Evolutionary conservation across 2,797 vertebrate genomes (phyloP).

Genomic region (Sebastes iracundus): DNA sequence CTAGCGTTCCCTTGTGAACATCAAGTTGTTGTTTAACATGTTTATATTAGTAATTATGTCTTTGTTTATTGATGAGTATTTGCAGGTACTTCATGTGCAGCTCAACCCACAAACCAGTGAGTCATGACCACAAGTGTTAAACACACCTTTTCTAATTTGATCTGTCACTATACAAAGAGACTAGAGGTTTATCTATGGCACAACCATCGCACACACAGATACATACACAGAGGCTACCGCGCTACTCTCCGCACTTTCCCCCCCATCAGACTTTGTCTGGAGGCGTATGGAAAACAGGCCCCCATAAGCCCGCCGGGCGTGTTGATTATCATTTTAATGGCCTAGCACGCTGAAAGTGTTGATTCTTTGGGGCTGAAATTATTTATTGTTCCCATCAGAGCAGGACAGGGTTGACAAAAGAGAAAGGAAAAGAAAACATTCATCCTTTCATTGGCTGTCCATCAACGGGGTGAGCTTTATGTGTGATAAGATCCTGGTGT

Average conservation of each 20-base stretch:
- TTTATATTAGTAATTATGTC: slow-evolving; percentile 3
- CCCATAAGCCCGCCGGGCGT: slow-evolving; percentile 3
- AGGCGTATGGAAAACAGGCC: slow-evolving; percentile 41
- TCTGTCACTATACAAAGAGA: slow-evolving; percentile 3
- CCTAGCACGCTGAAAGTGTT: slow-evolving; percentile 30
- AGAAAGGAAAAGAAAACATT: slow-evolving; percentile 17
- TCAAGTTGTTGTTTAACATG: background rate
- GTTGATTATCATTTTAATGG: slow-evolving; percentile 66
- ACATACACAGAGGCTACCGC: background rate
- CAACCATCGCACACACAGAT: background rate
- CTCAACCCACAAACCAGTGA: slow-evolving; percentile 6
- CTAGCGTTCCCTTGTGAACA: no score
- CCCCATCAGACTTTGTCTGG: slow-evolving; percentile 18
- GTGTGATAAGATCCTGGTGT: slow-evolving; percentile 9
- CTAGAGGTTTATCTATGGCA: background rate
- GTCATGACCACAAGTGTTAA: slow-evolving; percentile 14
- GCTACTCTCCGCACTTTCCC: background rate
- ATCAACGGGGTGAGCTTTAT: slow-evolving; percentile 25
- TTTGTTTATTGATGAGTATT: slow-evolving; percentile 9
- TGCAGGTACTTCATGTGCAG: slow-evolving; percentile 3
- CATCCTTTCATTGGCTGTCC: slow-evolving; percentile 37
- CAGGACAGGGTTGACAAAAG: slow-evolving; percentile 11
- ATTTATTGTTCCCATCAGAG: slow-evolving; percentile 54
- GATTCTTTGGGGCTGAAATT: slow-evolving; percentile 45
- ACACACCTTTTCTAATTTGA: slow-evolving; percentile 14